Evolutionary conservation across 2,888 invertebrate species (phyloP).

Genomic region (Sacculina carcini): DNA sequence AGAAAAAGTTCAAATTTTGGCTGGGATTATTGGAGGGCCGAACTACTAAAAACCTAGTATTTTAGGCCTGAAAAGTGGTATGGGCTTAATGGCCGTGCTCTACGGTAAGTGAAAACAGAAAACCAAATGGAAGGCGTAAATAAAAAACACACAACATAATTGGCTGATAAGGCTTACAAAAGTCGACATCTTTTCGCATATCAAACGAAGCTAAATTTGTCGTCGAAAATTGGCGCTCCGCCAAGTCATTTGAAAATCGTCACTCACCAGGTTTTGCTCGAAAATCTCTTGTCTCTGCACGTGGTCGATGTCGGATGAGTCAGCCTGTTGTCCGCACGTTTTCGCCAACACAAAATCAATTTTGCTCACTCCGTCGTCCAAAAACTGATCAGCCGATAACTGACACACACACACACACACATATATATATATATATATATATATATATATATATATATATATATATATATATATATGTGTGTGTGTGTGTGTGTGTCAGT

Average conservation of each 20-base stretch:
- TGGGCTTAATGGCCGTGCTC: not conserved
- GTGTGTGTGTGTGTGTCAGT: not conserved
- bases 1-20: no score
- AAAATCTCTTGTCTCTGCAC: conserved; percentile 7
- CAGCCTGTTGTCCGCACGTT: not conserved
- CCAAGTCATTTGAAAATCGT: no score
- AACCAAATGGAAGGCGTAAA: not conserved
- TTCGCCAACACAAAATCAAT: conserved; percentile 11
- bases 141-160: not conserved
- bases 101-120: not conserved
- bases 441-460: not conserved
- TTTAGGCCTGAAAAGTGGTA: no score
- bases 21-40: no score
- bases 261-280: conserved; percentile 7
- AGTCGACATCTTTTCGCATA: not conserved
- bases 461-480: not conserved
- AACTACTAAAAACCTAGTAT: no score
- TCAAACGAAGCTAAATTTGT: not conserved
- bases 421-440: not conserved
- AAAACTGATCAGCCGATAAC: conserved; percentile 4
- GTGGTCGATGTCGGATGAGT: not conserved
- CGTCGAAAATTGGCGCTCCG: no score
- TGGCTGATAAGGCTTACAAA: not conserved
- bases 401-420: not conserved
- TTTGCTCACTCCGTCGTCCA: conserved; percentile 9